phyloP scores from a whole-genome alignment of 2,113 vertebrate species.

The Noctilio leporinus region DNA sequence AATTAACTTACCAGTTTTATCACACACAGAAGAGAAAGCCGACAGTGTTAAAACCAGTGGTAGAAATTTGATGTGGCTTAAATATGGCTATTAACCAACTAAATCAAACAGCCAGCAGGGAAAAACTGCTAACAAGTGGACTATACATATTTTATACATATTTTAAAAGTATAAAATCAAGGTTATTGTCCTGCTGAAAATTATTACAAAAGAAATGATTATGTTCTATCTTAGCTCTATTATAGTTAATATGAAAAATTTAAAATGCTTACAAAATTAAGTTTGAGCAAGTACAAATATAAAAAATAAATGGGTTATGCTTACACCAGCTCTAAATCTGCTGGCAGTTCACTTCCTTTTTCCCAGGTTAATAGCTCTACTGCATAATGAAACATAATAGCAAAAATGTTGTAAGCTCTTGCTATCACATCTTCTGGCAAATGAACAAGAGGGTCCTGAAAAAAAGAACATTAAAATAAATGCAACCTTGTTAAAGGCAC shows the following conservation, averaged over 20 bases:
- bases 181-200: neutral
- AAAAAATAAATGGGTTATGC: slow-evolving; percentile 63
- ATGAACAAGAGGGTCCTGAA: slow-evolving; percentile 90
- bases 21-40: neutral
- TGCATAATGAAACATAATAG: slow-evolving; percentile 92
- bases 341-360: slow-evolving; percentile 89
- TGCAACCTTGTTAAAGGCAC: neutral
- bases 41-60: neutral
- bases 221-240: neutral
- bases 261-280: neutral
- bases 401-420: slow-evolving; percentile 90
- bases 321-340: slow-evolving; percentile 89
- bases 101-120: neutral
- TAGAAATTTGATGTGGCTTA: neutral
- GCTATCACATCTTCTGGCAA: slow-evolving; percentile 90
- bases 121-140: neutral
- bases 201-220: neutral
- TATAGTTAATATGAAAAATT: neutral
- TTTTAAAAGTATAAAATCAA: neutral
- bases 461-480: slow-evolving; percentile 8
- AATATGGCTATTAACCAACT: neutral
- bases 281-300: neutral
- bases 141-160: neutral
- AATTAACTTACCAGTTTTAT: neutral
- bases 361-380: slow-evolving; percentile 97